phyloP scores from a whole-genome alignment of 1,140 invertebrate genomes.

The Paralvinella palmiformis region DNA sequence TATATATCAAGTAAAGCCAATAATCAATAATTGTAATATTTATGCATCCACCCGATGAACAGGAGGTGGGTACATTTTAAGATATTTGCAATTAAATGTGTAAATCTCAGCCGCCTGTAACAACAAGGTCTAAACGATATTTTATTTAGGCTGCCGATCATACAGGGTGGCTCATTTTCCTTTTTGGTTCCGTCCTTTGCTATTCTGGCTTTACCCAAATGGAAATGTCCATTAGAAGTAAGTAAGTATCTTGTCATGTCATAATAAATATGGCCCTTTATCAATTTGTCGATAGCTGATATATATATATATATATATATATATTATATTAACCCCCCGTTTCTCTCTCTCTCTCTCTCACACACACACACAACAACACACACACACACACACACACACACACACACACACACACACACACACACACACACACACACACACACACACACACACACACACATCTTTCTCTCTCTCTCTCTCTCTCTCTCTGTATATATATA shows the following conservation, averaged over 20 bases:
- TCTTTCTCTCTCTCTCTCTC: too few relatives aligned
- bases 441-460: too few relatives aligned
- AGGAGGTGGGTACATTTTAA: too few relatives aligned
- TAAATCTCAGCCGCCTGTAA: too few relatives aligned
- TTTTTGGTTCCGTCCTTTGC: constrained; percentile 80
- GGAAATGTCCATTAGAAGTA: constrained; percentile 2
- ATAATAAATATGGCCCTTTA: background rate
- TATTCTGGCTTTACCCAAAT: constrained; percentile 55
- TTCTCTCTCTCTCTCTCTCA: background rate
- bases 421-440: too few relatives aligned
- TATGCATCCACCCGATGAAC: too few relatives aligned
- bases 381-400: too few relatives aligned
- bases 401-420: constrained; percentile 2
- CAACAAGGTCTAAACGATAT: too few relatives aligned
- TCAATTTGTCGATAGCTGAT: background rate
- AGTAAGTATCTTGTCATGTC: background rate
- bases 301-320: background rate
- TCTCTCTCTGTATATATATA: constrained; percentile 2
- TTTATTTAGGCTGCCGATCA: constrained; percentile 59
- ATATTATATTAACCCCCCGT: background rate
- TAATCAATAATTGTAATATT: too few relatives aligned
- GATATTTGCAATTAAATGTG: too few relatives aligned
- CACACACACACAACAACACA: too few relatives aligned
- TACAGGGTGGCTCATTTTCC: constrained; percentile 76
- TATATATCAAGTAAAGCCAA: too few relatives aligned